phyloP scores from a whole-genome alignment of 2,888 invertebrate species.

The Limenitis camilla region DNA sequence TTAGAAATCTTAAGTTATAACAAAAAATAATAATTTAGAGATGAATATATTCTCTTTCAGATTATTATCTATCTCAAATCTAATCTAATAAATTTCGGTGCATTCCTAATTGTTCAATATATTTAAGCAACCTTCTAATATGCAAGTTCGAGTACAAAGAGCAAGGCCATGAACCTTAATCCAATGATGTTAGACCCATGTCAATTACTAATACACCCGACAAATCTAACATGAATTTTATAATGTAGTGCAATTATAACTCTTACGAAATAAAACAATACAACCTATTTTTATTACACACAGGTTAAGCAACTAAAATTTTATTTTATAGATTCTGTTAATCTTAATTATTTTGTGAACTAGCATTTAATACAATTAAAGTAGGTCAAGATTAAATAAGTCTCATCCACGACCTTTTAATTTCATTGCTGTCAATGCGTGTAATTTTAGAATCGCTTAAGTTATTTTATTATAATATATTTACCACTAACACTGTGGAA shows the following conservation, averaged over 20 bases:
- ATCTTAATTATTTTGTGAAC: conserved; percentile 41
- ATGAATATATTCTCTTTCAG: no score
- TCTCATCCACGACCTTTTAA: conserved; percentile 16
- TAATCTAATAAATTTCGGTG: no score
- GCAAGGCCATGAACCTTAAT: conserved; percentile 24
- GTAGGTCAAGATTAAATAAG: conserved; percentile 53
- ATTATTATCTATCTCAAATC: no score
- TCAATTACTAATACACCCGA: conserved; percentile 48
- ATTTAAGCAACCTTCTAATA: not conserved
- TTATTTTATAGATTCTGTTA: conserved; percentile 24
- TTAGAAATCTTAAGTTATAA: no score
- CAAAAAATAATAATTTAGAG: no score
- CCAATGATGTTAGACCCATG: conserved; percentile 35
- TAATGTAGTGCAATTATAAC: conserved; percentile 20
- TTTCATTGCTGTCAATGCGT: conserved; percentile 10
- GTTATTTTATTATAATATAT: no score
- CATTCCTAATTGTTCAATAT: no score
- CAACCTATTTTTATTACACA: no score
- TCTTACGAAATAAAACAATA: conserved; percentile 8
- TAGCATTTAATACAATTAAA: conserved; percentile 53
- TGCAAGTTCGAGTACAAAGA: not conserved
- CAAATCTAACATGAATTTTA: conserved; percentile 1
- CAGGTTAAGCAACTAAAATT: no score
- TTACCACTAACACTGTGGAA: no score
- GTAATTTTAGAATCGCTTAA: not conserved